Conservation (phyloP, 1,140 invertebrate species). For the Drosophila yakuba region DNA sequence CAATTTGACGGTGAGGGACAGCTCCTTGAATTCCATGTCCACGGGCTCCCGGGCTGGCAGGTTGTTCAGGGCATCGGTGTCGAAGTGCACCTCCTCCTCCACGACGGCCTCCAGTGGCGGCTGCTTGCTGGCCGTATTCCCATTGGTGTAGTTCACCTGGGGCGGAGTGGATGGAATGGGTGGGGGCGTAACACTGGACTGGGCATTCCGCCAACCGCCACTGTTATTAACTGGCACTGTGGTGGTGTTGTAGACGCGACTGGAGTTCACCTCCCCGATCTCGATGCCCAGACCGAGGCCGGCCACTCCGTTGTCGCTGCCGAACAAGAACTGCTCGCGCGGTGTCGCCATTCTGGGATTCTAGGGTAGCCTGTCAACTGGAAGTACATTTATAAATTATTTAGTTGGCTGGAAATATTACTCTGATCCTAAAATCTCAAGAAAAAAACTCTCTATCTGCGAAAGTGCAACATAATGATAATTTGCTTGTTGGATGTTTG, state of each 20-base stretch:
- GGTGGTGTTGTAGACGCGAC: slow-evolving; percentile 73
- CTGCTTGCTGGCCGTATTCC: slow-evolving; percentile 23
- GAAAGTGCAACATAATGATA: neutral
- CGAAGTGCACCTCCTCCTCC: slow-evolving; percentile 61
- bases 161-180: slow-evolving; percentile 16
- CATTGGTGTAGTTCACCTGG: slow-evolving; percentile 23
- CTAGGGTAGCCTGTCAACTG: slow-evolving; percentile 38
- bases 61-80: slow-evolving; percentile 83
- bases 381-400: neutral
- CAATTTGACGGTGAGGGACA: slow-evolving; percentile 89
- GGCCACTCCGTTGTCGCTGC: slow-evolving; percentile 52
- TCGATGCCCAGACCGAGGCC: slow-evolving; percentile 72
- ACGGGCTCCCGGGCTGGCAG: slow-evolving; percentile 86
- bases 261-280: slow-evolving; percentile 43
- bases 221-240: slow-evolving; percentile 68
- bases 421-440: too few species aligned
- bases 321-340: slow-evolving; percentile 73
- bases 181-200: slow-evolving; percentile 17
- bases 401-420: too few species aligned
- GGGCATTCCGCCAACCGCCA: slow-evolving; percentile 51
- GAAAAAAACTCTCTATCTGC: neutral
- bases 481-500: slow-evolving; percentile 1
- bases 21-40: slow-evolving; percentile 90
- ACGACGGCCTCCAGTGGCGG: slow-evolving; percentile 50
- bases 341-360: slow-evolving; percentile 64